Conservation (phyloP, 2,113 vertebrate genomes). For the Cacatua alba region DNA sequence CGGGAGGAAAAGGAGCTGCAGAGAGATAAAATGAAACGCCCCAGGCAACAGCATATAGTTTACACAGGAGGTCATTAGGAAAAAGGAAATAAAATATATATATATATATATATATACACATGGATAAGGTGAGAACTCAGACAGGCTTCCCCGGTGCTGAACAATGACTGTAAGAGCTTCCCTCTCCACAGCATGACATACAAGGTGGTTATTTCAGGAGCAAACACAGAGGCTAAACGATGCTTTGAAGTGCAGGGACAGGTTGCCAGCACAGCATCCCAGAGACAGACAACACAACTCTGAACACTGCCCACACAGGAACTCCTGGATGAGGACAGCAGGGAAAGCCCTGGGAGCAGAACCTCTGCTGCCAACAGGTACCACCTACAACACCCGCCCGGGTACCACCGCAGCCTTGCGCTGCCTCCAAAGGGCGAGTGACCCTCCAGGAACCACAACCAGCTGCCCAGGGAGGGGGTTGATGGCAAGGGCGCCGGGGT, state of each 20-base stretch:
- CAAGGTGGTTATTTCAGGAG: neutral
- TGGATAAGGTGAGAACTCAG: neutral
- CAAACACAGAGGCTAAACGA: rapidly evolving
- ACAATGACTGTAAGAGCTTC: neutral
- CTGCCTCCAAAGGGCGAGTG: no score
- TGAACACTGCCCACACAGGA: rapidly evolving
- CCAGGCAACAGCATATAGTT: neutral
- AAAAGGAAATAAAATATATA: rapidly evolving
- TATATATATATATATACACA: no score
- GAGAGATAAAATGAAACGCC: neutral
- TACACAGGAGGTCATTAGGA: neutral
- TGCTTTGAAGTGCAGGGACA: neutral
- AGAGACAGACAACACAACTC: neutral
- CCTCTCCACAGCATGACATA: rapidly evolving
- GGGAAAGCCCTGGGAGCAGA: neutral
- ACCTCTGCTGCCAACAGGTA: neutral
- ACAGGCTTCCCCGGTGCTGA: neutral
- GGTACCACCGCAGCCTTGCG: no score
- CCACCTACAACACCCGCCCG: no score
- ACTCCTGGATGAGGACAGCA: rapidly evolving
- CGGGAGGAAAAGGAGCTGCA: neutral
- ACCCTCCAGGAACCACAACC: no score
- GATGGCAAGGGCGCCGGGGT: no score
- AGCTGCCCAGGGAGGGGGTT: no score
- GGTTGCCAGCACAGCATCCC: neutral